Conservation (phyloP, 1,140 invertebrate species). For the Drosophila asahinai region DNA sequence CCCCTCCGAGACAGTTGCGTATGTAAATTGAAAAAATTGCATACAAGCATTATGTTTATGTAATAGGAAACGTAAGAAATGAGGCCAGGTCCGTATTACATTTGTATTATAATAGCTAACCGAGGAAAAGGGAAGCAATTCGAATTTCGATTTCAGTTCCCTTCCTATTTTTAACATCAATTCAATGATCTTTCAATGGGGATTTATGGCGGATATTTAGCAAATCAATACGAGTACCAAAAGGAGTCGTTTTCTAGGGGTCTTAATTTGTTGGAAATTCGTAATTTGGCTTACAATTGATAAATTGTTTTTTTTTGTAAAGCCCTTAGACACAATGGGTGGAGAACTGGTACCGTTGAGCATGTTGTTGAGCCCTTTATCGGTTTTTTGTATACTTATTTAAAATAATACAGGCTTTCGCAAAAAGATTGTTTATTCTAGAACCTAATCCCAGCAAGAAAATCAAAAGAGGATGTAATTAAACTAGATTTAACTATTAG, state of each 20-base stretch:
- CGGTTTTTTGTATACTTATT: not conserved
- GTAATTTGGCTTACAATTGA: slow-evolving; percentile 13
- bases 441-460: no score
- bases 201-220: slow-evolving; percentile 15
- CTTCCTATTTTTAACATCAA: slow-evolving; percentile 19
- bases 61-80: slow-evolving; percentile 52
- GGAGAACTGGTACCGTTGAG: not conserved
- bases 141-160: slow-evolving; percentile 30
- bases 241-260: not conserved
- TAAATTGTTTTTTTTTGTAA: not conserved
- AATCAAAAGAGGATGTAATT: no score
- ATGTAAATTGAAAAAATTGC: slow-evolving; percentile 59
- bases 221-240: not conserved
- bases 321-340: not conserved
- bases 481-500: no score
- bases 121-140: slow-evolving; percentile 24
- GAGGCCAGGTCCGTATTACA: slow-evolving; percentile 42
- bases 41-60: slow-evolving; percentile 44
- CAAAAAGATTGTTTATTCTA: not conserved
- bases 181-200: slow-evolving; percentile 44
- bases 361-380: not conserved
- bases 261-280: slow-evolving; percentile 5
- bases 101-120: slow-evolving; percentile 23
- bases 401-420: not conserved
- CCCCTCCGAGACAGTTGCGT: slow-evolving; percentile 1